Base-by-base conservation (phyloP, 2,888 invertebrate genomes). In the Mesochorus sp. region DNA sequence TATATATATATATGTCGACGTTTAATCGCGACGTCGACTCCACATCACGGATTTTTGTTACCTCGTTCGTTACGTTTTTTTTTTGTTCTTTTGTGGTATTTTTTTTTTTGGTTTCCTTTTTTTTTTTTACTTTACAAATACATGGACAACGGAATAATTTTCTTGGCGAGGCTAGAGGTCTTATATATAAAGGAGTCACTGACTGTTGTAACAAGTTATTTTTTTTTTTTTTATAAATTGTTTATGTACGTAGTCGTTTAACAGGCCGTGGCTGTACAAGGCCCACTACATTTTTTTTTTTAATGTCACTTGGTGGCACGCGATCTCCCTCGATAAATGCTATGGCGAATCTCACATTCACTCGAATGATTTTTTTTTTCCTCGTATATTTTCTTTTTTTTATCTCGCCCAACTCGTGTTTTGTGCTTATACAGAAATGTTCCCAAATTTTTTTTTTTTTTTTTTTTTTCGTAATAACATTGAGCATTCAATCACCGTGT, bases 261-360 rank as follows among this genome's bases (percentile, higher is more conserved):
- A 88, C 89, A 90, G 91, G 91, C 90, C 91, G 91, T 91, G 91
- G 90, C 91, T 91, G 89, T 90, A 88, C 90, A 90, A 86, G 89
- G 87, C 89, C 90, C 90, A 85, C 89, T 88, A 88, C 82, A 85
- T 81, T 87, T 85, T 82, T 62, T 39, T 42, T 37, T 26, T 49
- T 81, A 81, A 80, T 76, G 80, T 83, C 83, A 80, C 80, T 83
- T 75, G 75, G 90, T 90, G 90, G 90, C 90, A 87, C 90, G 90
- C 90, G 90, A 90, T 90, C 88, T 86, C 86, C 88, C 64, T 79
- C 80, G 68, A 71, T 75, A 71, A 70, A 80, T 76, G 73, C 75
- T 79, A 79, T 51, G 47, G 70, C 73, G 72, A 78, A 73, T 76
- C 64, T 66, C 72, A 39, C 82, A 82, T 81, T 83, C 79, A 78